Evolutionary conservation across 2,888 invertebrate genomes (phyloP), one percentile per base, ranked within the genome.

Genomic region (Tuberolachnus salignus): DNA sequence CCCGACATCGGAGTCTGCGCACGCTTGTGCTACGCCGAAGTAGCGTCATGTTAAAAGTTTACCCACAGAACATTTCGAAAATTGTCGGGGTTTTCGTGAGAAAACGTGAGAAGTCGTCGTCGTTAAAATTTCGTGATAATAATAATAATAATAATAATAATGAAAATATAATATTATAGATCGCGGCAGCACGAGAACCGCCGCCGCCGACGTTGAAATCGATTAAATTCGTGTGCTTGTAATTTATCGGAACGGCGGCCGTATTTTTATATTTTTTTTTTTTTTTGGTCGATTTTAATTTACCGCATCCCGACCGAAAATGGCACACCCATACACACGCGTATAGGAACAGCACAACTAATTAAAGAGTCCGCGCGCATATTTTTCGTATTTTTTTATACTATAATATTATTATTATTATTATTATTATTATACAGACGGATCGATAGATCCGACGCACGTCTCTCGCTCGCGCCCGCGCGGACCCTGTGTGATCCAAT

Each of bases 401-500:
- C 6, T 34, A 34, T 34, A 34, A 34, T 34, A 34, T 34, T 34
- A 34, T 3, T 34, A 34, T 34, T 34, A 34, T 34, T 34, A 34
- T 34, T 3, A n/a, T n/a, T n/a, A n/a, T n/a, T n/a, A n/a, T n/a
- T 6, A 6, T 6, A 6, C 34, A 6, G 34, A 34, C 34, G 34
- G 6, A 59, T 61, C 19, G 26, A 55, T 23, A 34, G 57, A 57
- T 55, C 57, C 13, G 57, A 75, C 49, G 21, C 67, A 57, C 66
- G 74, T 73, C 26, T 49, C 70, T 70, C 70, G 21, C 55, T 70
- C 44, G 11, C 19, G 19, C 72, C 26, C 70, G 70, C 51, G 21
- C 21, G 34, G 61, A 34, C 61, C 67, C 74, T 42, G 55, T 55
- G 66, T 75, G 69, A 78, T 78, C 78, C 78, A 78, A 78, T 78